phyloP scores from a whole-genome alignment of 2,113 vertebrate species.

The Tretioscincus oriximinensis region DNA sequence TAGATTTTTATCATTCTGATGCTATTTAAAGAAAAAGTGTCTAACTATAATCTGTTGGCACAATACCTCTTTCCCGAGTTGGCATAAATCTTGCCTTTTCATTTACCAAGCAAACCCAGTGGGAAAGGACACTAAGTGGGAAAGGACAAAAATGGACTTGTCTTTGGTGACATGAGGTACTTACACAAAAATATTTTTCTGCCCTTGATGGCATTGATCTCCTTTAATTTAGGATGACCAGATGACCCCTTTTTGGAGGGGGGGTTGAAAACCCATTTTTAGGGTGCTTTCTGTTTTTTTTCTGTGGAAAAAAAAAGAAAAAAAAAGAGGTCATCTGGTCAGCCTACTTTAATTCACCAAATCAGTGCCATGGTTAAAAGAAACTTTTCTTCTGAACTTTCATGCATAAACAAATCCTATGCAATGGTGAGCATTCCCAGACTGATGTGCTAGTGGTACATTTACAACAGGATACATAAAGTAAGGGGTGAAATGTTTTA shows the following conservation, averaged over 20 bases:
- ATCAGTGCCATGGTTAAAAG: neutral
- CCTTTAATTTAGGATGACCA: no score
- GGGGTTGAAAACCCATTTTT: no score
- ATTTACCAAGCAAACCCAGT: conserved; percentile 42
- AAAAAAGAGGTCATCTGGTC: no score
- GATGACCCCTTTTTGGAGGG: no score
- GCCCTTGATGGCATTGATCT: neutral
- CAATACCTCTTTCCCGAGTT: conserved; percentile 43
- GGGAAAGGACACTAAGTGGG: conserved; percentile 6
- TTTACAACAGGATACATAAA: no score
- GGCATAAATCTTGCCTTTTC: conserved; percentile 48
- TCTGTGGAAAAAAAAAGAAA: no score
- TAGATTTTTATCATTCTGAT: conserved; percentile 54
- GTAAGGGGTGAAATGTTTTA: no score
- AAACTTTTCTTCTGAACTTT: neutral
- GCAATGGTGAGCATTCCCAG: no score
- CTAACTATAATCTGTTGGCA: conserved; percentile 51
- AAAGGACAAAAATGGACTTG: conserved; percentile 22
- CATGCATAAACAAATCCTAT: neutral
- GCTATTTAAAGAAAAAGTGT: conserved; percentile 42
- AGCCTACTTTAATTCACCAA: neutral
- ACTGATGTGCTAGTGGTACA: no score
- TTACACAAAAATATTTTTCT: neutral
- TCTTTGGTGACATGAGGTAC: conserved; percentile 2
- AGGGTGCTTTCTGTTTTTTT: no score